Base-by-base conservation (phyloP, 2,113 vertebrate species). In the Gobius niger region DNA sequence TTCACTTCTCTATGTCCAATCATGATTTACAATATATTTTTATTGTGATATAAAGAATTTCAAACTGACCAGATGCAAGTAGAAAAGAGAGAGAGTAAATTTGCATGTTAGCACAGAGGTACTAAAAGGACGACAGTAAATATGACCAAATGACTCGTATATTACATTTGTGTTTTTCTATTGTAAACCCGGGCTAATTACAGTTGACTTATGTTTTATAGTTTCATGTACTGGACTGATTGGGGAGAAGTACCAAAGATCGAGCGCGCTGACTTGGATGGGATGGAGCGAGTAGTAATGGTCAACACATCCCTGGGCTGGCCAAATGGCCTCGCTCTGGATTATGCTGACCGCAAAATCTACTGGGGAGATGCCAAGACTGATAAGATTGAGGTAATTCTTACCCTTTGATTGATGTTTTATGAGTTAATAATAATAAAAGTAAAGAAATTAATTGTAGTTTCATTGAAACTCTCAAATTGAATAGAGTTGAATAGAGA, bases 351-450 rank as follows among this genome's bases (percentile, higher is more conserved):
- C 72, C 91, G 88, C 72, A 95, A 93, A 67, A 95, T 99, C 82
- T 99, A 99, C 91, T 99, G 98, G 98, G 98, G 98, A 56, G 98
- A 99, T 80, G 98, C 98, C 79, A 99, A 98, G 92, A 98, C 95
- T 0, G 96, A 99, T 87, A 96, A 88, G 93, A 93, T 92, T 0
- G 91, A 93, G 91, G 91, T 92, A 0, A 0, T 80, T 74, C 4
- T 44, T 54, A 49, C 7, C n/a, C 1, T 10, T 52, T 52, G 18
- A 18, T 52, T 52, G 16, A 34, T 34, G 5, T 34, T 34, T 0
- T 34, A 34, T 34, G 3, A 34, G 24, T 34, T 34, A 34, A 34
- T 34, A 34, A 34, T 34, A 4, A 34, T 34, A 4, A 34, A 34
- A 34, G 24, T 34, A 4, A 34, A 1, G 63, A 5, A 15, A 50